A percentile compares a stretch with the other conserved stretches of the same genome.
These are phyloP conservation scores for Latrodectus hesperus DNA, from an alignment of 2,888 invertebrate species.

Conservation along the genomic window DNA sequence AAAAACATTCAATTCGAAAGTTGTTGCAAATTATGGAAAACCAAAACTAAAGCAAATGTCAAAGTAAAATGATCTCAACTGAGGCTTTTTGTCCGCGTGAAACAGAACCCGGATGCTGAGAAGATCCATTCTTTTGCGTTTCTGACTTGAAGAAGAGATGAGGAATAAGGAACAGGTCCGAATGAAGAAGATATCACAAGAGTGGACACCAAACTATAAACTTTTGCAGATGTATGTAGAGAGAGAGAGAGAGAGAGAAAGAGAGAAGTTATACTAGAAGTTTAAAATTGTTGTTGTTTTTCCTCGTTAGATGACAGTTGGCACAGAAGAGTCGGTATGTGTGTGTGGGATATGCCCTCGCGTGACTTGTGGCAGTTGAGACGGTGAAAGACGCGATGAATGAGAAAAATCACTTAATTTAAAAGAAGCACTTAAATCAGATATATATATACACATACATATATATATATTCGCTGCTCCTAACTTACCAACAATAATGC, in stretches of 20 bases:
- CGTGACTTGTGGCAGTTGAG: conserved; percentile 55
- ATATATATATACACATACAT: neutral
- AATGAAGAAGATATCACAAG: neutral
- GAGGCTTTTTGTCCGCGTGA: neutral
- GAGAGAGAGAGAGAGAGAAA: neutral
- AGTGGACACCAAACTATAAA: neutral
- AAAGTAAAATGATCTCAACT: too few relatives aligned
- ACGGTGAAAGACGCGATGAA: conserved; percentile 39
- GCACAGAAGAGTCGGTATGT: conserved; percentile 2
- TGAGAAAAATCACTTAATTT: conserved; percentile 47
- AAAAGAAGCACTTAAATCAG: conserved; percentile 60
- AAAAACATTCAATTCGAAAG: too few relatives aligned
- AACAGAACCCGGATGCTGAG: neutral
- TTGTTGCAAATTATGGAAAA: too few relatives aligned
- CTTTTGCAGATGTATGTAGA: conserved; percentile 1
- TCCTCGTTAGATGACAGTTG: neutral
- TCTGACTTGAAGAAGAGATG: neutral
- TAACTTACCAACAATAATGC: conserved; percentile 62
- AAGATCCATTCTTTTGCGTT: neutral
- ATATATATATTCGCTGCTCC: conserved; percentile 11
- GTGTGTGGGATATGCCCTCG: conserved; percentile 12
- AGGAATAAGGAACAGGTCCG: neutral
- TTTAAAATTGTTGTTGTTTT: too few relatives aligned
- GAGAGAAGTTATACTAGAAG: neutral
- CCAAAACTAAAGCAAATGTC: too few relatives aligned